These are phyloP conservation scores for Saturnia pavonia DNA, from an alignment of 2,888 invertebrate species.

Conservation along the genomic window DNA sequence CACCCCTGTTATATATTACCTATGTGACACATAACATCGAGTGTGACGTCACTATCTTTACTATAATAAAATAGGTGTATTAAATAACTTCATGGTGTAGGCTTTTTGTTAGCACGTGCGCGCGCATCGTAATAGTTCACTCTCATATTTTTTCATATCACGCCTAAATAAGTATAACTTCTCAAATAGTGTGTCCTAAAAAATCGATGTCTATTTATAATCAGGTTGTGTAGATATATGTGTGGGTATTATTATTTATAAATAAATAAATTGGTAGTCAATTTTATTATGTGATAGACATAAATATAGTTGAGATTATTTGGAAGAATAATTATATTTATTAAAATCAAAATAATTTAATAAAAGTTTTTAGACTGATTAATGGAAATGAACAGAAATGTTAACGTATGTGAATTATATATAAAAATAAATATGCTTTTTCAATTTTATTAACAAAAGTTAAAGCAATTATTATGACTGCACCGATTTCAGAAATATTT, in stretches of 20 bases:
- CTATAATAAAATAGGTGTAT: background rate
- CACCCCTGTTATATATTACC: no score
- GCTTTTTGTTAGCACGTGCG: no score
- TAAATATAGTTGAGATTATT: conserved; percentile 13
- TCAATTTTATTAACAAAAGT: no score
- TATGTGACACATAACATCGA: no score
- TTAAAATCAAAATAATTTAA: background rate
- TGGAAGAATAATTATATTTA: background rate
- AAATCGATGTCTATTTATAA: conserved; percentile 9
- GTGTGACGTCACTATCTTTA: no score
- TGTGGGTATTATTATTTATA: background rate
- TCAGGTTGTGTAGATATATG: background rate
- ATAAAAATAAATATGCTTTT: background rate
- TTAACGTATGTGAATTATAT: background rate
- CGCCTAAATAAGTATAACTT: no score
- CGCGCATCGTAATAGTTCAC: no score
- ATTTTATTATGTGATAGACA: conserved; percentile 30
- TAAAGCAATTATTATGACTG: no score
- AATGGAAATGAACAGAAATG: background rate
- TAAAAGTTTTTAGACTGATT: background rate
- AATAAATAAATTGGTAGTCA: conserved; percentile 27
- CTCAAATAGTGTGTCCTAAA: background rate
- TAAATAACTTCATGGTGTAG: background rate
- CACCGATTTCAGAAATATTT: no score
- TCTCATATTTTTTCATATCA: no score